phyloP scores from a whole-genome alignment of 2,888 invertebrate species.

The Melangyna quadrimaculata region DNA sequence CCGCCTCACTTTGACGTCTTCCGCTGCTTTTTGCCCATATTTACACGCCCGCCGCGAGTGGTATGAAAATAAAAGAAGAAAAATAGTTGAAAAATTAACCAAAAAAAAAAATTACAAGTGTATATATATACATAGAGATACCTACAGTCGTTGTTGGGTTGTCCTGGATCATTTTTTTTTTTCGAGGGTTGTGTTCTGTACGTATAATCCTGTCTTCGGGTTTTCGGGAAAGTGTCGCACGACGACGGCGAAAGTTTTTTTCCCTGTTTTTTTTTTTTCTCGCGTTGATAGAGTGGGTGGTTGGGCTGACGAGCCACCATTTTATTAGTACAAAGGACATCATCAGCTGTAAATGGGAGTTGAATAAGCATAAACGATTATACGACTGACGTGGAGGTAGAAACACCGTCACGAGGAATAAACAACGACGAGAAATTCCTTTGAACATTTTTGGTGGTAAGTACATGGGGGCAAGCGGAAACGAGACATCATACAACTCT shows the following conservation, averaged over 20 bases:
- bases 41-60: constrained; percentile 69
- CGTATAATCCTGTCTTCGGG: constrained; percentile 66
- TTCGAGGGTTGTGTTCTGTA: constrained; percentile 40
- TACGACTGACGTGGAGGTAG: constrained; percentile 39
- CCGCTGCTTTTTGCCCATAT: constrained; percentile 55
- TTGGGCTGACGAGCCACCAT: constrained; percentile 49
- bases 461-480: constrained; percentile 24
- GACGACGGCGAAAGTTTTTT: constrained; percentile 65
- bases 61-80: constrained; percentile 51
- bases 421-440: constrained; percentile 53
- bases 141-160: constrained; percentile 57
- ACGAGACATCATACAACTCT: constrained; percentile 1
- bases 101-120: constrained; percentile 38
- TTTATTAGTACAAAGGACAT: constrained; percentile 65
- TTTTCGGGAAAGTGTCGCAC: constrained; percentile 71
- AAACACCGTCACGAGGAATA: constrained; percentile 38
- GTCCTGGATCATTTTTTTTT: constrained; percentile 65
- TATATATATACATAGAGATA: constrained; percentile 29
- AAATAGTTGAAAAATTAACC: constrained; percentile 48
- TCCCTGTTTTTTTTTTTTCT: constrained; percentile 27
- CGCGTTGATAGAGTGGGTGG: constrained; percentile 19
- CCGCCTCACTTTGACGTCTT: constrained; percentile 29
- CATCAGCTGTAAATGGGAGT: constrained; percentile 60
- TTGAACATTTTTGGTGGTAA: constrained; percentile 66
- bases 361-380: constrained; percentile 30